A percentile compares a stretch with the other conserved stretches of the same genome.
Evolutionary conservation across 1,140 invertebrate genomes (phyloP).

Genomic region (Drosophila malerkotliana): DNA sequence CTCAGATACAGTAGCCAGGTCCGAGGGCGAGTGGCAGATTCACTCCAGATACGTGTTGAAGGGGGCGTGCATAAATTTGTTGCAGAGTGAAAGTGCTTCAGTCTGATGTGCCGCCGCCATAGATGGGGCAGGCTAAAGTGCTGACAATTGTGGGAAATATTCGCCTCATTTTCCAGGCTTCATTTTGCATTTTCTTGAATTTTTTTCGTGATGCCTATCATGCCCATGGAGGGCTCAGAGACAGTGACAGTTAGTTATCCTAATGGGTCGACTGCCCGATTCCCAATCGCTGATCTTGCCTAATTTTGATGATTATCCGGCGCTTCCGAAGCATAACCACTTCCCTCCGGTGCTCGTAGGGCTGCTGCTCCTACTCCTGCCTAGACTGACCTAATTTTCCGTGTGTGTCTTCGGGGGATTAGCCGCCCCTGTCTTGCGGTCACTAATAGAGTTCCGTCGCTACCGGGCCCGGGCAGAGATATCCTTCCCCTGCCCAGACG

Average conservation of each 20-base stretch:
- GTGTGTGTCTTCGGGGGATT: conserved; percentile 46
- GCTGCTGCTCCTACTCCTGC: conserved; percentile 8
- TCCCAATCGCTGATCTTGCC: conserved; percentile 56
- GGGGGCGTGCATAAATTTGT: conserved; percentile 68
- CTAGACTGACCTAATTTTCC: conserved; percentile 70
- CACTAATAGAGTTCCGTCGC: conserved; percentile 56
- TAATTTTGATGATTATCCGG: conserved; percentile 74
- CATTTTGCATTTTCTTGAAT: conserved; percentile 1
- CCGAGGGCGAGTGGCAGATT: conserved; percentile 31
- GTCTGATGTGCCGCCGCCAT: background rate
- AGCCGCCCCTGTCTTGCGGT: conserved; percentile 68
- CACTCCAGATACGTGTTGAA: conserved; percentile 42
- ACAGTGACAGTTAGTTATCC: conserved; percentile 20
- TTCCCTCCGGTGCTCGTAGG: conserved; percentile 4
- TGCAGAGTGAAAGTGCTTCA: conserved; percentile 21
- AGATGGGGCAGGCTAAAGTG: conserved; percentile 26
- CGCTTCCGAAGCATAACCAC: conserved; percentile 63
- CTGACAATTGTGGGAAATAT: conserved; percentile 20
- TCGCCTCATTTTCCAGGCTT: background rate
- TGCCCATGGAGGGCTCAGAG: conserved; percentile 1
- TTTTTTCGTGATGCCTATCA: conserved; percentile 45
- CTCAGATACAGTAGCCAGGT: conserved; percentile 63
- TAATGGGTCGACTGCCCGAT: conserved; percentile 47
- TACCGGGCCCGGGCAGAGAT: background rate
- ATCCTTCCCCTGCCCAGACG: conserved; percentile 55